Evolutionary conservation across 2,113 vertebrate genomes (phyloP), one percentile per base, ranked within the genome.

Genomic region (Poeciliopsis retropinna): DNA sequence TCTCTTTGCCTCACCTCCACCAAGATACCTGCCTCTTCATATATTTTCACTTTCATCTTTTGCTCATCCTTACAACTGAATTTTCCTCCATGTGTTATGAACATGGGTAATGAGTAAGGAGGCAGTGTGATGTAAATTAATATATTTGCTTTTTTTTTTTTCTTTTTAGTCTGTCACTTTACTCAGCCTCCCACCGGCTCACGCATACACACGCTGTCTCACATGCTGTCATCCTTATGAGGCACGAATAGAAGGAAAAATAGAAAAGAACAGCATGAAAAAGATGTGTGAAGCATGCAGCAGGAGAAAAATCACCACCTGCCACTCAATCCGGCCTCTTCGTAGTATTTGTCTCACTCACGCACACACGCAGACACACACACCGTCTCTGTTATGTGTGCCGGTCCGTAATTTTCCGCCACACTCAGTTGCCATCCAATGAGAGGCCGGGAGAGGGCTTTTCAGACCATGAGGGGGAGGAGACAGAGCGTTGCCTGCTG

Each of bases 271-370:
- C 37, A 80, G 72, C 80, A 88, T 80, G 84, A 81, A 83, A 73
- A 70, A 80, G 70, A 88, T 71, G 80, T 84, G 78, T 64, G 65
- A 34, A 67, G 31, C n/a, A 39, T 62, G 67, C 51, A 64, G 79
- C 73, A 54, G 9, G 68, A 86, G 80, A 85, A 90, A 89, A 87
- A 84, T 37, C 84, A 82, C 88, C 90, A 90, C 83, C 92, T 92
- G 85, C 82, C 88, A 88, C 80, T 92, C 89, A 88, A 87, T 70
- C 61, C 87, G 73, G 65, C 81, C 79, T 86, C 60, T 67, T 89
- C 54, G 34, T 89, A 85, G 75, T 85, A 87, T 57, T 82, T 32
- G 54, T 65, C 85, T 71, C 81, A 69, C 51, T n/a, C 19, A 78
- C 78, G 73, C 76, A 85, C 34, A 37, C 76, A 37, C 61, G 29